Percentiles rank a stretch among this genome's conserved stretches.
phyloP scores from a whole-genome alignment of 2,113 vertebrate genomes.

The Athene cunicularia region DNA sequence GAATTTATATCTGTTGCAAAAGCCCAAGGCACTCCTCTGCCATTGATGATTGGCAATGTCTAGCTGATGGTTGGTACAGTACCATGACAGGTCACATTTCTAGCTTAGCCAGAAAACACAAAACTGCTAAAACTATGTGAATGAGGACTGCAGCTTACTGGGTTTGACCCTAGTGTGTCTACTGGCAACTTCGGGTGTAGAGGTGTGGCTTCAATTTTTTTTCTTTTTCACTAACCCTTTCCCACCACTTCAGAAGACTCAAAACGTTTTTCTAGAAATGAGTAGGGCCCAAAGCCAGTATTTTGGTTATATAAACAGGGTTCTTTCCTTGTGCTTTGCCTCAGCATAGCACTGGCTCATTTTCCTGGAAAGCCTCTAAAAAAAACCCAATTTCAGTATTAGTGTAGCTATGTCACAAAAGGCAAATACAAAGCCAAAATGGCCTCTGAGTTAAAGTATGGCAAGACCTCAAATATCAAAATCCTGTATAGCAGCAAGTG shows the following conservation, averaged over 20 bases:
- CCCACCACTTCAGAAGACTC: background rate
- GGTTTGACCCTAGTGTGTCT: background rate
- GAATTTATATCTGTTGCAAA: background rate
- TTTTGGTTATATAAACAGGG: background rate
- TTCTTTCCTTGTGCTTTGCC: background rate
- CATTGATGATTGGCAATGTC: background rate
- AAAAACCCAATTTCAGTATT: background rate
- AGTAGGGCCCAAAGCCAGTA: background rate
- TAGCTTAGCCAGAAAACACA: background rate
- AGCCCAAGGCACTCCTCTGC: background rate
- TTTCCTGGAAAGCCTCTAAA: background rate
- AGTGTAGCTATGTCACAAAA: background rate
- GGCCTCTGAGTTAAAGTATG: background rate
- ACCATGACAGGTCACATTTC: background rate
- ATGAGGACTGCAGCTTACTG: background rate
- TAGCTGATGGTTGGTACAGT: background rate
- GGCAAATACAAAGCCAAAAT: background rate
- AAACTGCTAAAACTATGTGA: background rate
- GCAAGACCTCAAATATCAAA: background rate
- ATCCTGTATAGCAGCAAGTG: background rate
- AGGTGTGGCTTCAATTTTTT: background rate
- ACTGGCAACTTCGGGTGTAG: background rate
- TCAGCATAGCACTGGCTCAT: background rate
- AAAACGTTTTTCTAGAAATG: background rate
- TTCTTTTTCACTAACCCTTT: background rate